phyloP scores from a whole-genome alignment of 2,797 vertebrate genomes.

The Cheracebus regulus region DNA sequence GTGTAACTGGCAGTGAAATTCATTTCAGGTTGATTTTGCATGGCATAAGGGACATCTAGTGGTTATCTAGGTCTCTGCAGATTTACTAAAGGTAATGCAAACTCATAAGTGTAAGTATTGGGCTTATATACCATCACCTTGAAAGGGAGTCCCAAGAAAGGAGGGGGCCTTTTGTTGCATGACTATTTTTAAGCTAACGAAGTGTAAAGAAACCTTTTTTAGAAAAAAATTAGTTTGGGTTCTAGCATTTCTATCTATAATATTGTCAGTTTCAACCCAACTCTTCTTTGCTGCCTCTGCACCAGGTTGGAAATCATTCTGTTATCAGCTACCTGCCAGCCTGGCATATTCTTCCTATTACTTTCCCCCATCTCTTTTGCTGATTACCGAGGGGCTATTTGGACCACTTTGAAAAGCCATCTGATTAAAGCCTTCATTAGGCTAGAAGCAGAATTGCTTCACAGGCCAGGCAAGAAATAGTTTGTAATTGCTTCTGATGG shows the following conservation, averaged over 20 bases:
- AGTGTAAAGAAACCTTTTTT: background rate
- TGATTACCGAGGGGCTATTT: constrained; percentile 79
- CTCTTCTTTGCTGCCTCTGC: background rate
- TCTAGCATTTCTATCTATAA: background rate
- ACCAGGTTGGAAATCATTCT: constrained; percentile 51
- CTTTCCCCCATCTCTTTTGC: constrained; percentile 62
- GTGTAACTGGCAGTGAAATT: constrained; percentile 44
- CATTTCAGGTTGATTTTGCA: constrained; percentile 34
- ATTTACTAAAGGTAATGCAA: background rate
- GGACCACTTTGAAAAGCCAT: constrained; percentile 79
- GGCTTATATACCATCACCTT: background rate
- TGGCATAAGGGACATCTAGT: constrained; percentile 68
- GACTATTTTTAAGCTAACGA: background rate
- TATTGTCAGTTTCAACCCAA: background rate
- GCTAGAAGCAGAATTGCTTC: constrained; percentile 65
- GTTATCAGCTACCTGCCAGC: constrained; percentile 66
- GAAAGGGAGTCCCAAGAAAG: background rate
- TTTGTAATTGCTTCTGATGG: constrained; percentile 77
- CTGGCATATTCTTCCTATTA: constrained; percentile 48
- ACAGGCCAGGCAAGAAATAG: constrained; percentile 70
- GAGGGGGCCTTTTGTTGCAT: background rate
- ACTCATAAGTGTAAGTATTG: background rate
- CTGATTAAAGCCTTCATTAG: constrained; percentile 81
- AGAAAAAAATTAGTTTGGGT: background rate
- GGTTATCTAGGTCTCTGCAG: constrained; percentile 26